Evolutionary conservation across 2,888 invertebrate genomes (phyloP).

Genomic region (Chaetogeoica ovagalla): DNA sequence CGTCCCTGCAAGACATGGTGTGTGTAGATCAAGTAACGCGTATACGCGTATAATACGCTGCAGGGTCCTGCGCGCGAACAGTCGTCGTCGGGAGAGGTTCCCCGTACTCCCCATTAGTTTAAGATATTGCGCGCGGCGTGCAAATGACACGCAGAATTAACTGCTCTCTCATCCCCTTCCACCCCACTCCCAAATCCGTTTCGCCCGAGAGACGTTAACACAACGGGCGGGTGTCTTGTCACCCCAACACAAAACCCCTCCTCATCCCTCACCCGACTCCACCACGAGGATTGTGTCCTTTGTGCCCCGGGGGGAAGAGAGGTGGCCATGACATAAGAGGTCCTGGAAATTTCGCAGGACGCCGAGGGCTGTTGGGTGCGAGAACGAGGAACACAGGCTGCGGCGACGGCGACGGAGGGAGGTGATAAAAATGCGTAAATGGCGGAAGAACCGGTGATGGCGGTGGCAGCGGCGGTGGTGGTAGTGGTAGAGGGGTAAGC

Average conservation of each 20-base stretch:
- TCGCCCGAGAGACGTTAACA: background rate
- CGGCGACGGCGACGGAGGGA: background rate
- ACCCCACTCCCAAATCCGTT: background rate
- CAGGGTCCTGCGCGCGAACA: background rate
- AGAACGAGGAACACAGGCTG: background rate
- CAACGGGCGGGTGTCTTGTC: constrained; percentile 41
- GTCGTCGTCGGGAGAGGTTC: constrained; percentile 21
- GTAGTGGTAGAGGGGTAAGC: constrained; percentile 8
- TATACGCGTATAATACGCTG: constrained; percentile 8
- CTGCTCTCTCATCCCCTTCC: constrained; percentile 44
- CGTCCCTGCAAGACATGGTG: constrained; percentile 9
- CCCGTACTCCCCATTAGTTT: background rate
- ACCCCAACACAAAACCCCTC: constrained; percentile 39
- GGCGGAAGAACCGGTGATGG: constrained; percentile 19
- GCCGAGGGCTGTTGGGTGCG: constrained; percentile 16
- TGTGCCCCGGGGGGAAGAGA: background rate
- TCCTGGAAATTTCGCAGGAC: constrained; percentile 45
- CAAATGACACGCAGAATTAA: constrained; percentile 55
- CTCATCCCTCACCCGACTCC: background rate
- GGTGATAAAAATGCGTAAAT: constrained; percentile 51
- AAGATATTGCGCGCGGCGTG: constrained; percentile 54
- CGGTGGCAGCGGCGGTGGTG: too few species aligned
- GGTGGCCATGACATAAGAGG: constrained; percentile 48
- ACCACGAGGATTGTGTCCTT: background rate
- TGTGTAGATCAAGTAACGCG: constrained; percentile 21